Evolutionary conservation across 2,797 vertebrate species (phyloP), one percentile per base, ranked within the genome.

Genomic region (Poecile montanus): DNA sequence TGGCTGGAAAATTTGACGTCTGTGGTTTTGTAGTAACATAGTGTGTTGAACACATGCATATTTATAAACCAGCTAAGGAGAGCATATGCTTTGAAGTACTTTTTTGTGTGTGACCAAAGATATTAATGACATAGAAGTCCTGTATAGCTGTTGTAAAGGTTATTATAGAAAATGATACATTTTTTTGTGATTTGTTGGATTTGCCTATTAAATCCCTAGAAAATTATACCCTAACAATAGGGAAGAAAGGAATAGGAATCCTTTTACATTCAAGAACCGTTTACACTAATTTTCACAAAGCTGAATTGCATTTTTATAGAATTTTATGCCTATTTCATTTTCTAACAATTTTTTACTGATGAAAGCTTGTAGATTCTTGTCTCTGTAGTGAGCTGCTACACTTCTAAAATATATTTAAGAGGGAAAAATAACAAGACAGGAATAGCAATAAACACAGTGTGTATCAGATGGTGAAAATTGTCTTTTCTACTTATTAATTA

Each of bases 121-220:
- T 91, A 80, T 72, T 92, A 89, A 89, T 89, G 50, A 79, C 42
- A 87, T 89, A 67, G 20, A 88, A 91, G 40, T 85, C 62, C 36
- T 93, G 19, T 74, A 44, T 85, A 89, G 84, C 86, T 91, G 57
- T 85, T 93, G 63, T 83, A 75, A 87, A 85, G 90, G 71, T 81
- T 95, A 93, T 95, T 92, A 82, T 63, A 93, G 92, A 95, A 95
- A 91, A 94, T 95, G 10, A 94, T 88, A 91, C 42, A 7, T 79
- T 92, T 92, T 92, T 89, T 71, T 85, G 92, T 88, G 79, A 81
- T 94, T 94, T 91, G 54, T 91, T 83, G 54, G 78, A 95, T 95
- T 95, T 95, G 40, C 51, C 54, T 89, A 88, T 95, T 94, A 93
- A 93, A 93, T 85, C 54, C 47, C 4, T 68, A 66, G 81, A 89